Evolutionary conservation across 1,140 invertebrate genomes (phyloP), one percentile per base, ranked within the genome.

Genomic region (Episyrphus balteatus): DNA sequence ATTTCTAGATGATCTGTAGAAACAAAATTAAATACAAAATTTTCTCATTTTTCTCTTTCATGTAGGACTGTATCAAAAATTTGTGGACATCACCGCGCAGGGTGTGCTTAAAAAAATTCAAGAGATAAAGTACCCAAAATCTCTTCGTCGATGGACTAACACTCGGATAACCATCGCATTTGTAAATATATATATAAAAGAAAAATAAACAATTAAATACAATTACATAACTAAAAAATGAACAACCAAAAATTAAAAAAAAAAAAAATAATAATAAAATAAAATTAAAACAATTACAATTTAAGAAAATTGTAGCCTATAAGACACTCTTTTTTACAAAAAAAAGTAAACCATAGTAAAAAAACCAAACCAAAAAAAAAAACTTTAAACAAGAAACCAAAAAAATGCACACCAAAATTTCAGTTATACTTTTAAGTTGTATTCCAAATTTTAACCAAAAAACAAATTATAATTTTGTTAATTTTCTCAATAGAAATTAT

Each of bases 11-110:
- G n/a, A n/a, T n/a, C n/a, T n/a, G n/a, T n/a, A n/a, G n/a, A 26
- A 26, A 26, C 3, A 3, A 8, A 5, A 26, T 26, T 26, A 26
- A 26, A 26, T 26, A 5, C 21, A 26, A 26, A 3, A 26, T 52
- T 42, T 42, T 31, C 31, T 42, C 12, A 14, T 31, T 19, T 14
- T 42, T 39, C 8, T 14, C n/a, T 12, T 52, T n/a, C n/a, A n/a
- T n/a, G n/a, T n/a, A 67, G 64, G 64, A 67, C 64, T 67, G 61
- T 65, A 61, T 52, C 52, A 65, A 62, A 59, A 65, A 57, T 52
- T 55, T 57, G 60, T 66, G 64, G 64, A 62, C 64, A 67, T 67
- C 64, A 63, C 62, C 64, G 56, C 64, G 64, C 64, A 67, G 64
- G 64, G 64, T 67, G 64, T 47, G 39, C 39, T 34, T 26, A 26